Evolutionary conservation across 2,113 vertebrate species (phyloP), one percentile per base, ranked within the genome.

Genomic region (Nipponia nippon): DNA sequence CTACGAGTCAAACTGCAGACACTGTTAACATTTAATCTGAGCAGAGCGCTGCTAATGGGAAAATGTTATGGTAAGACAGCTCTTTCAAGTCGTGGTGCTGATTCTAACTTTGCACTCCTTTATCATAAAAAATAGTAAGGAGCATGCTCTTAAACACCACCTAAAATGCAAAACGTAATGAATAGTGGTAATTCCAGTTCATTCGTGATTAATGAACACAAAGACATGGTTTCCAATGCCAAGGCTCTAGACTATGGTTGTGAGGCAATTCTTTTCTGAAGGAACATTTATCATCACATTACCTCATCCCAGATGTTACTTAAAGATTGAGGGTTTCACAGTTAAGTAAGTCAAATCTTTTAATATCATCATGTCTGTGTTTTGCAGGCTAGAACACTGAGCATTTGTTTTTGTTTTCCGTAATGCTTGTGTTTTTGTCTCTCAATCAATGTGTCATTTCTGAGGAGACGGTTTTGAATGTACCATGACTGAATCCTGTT

Each of bases 301-400:
- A 70, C 58, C 30, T 95, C 87, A 87, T 91, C 66, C 70, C 78
- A 93, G 93, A 94, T 95, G 87, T 95, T 94, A 70, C 32, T 79
- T 89, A 70, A 89, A 91, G 84, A 84, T 80, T 0, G 9, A 83
- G 70, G 50, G 21, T 85, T 79, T 95, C 70, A 82, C 62, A 80
- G 91, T 72, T 91, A 73, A 82, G 17, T 66, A 84, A 86, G 26
- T 79, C 5, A 75, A 40, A 49, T 90, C 18, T 93, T 94, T 70
- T 72, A 85, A 40, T 70, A 80, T 83, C 49, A 29, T 52, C 3
- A 1, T 40, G 49, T 49, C 65, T 76, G 30, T 75, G 18, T 79
- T 77, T 72, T 83, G 55, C 70, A 87, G 44, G 36, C 83, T 52
- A 62, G 53, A 95, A 88, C 46, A 86, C 6, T 55, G 58, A 94